phyloP scores from a whole-genome alignment of 2,113 vertebrate species.

The Echinops telfairi region DNA sequence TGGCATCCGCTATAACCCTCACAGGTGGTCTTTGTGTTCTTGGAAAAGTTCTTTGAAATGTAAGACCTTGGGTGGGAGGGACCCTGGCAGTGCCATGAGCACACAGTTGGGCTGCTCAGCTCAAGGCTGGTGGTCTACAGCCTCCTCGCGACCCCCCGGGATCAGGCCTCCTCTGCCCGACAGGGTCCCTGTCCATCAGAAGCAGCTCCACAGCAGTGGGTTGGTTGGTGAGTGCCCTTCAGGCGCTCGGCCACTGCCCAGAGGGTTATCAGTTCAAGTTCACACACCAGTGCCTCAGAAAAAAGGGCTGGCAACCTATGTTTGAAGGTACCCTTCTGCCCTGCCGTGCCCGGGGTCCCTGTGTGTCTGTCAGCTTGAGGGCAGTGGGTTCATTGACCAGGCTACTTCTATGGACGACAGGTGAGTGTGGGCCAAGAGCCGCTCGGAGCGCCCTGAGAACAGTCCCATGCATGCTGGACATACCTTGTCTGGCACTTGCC shows the following conservation, averaged over 20 bases:
- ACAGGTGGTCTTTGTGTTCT: neutral
- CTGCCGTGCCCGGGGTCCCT: neutral
- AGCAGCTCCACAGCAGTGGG: no score
- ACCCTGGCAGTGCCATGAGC: no score
- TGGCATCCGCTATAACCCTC: no score
- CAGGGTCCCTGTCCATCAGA: no score
- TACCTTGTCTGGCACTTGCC: neutral
- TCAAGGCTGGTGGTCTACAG: neutral
- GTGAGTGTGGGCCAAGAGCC: rapidly evolving
- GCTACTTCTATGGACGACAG: rapidly evolving
- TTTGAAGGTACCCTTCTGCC: neutral
- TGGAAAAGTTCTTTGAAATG: no score
- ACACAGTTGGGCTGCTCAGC: neutral
- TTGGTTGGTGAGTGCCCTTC: no score
- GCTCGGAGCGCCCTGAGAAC: rapidly evolving
- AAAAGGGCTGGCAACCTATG: neutral
- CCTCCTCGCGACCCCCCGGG: no score
- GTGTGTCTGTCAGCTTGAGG: neutral
- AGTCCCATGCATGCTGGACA: rapidly evolving
- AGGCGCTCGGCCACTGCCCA: no score
- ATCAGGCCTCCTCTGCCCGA: no score
- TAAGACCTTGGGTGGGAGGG: no score
- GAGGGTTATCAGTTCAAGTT: neutral
- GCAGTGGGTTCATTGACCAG: neutral
- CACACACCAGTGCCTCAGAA: neutral